Conservation (phyloP, 2,888 invertebrate species). For the Gymnosoma rotundatum region DNA sequence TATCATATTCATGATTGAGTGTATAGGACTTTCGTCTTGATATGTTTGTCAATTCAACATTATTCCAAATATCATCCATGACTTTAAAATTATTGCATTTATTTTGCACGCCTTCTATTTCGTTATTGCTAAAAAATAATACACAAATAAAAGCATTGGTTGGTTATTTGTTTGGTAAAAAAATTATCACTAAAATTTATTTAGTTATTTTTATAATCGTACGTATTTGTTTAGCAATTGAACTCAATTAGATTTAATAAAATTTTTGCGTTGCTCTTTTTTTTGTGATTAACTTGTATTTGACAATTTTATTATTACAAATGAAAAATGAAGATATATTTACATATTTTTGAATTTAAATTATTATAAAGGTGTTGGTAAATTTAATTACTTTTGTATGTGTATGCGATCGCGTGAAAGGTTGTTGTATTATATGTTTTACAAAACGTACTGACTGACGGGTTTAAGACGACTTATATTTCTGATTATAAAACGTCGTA, state of each 20-base stretch:
- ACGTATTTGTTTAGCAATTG: conserved; percentile 43
- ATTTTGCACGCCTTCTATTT: conserved; percentile 7
- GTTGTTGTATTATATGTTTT: conserved; percentile 15
- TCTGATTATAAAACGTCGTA: conserved; percentile 16
- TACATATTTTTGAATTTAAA: background rate
- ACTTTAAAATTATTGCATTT: conserved; percentile 30
- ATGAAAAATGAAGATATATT: conserved; percentile 35
- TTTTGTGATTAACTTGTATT: conserved; percentile 15
- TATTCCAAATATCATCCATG: conserved; percentile 79
- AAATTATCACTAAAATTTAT: conserved; percentile 29
- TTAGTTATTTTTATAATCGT: background rate
- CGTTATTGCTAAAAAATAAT: conserved; percentile 34
- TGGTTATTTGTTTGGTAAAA: conserved; percentile 31
- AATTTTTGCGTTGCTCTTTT: conserved; percentile 11
- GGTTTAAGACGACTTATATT: conserved; percentile 30
- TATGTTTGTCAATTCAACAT: conserved; percentile 78
- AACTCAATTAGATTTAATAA: conserved; percentile 40
- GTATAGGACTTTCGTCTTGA: conserved; percentile 79
- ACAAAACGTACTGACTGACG: conserved; percentile 4
- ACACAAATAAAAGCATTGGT: conserved; percentile 11
- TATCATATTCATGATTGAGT: conserved; percentile 78
- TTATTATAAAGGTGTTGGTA: background rate
- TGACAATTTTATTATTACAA: conserved; percentile 22
- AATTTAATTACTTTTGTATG: background rate
- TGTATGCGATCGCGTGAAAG: background rate